A percentile compares a stretch with the other conserved stretches of the same genome.
Evolutionary conservation across 2,113 vertebrate species (phyloP).

Genomic region (Nannospalax galili): DNA sequence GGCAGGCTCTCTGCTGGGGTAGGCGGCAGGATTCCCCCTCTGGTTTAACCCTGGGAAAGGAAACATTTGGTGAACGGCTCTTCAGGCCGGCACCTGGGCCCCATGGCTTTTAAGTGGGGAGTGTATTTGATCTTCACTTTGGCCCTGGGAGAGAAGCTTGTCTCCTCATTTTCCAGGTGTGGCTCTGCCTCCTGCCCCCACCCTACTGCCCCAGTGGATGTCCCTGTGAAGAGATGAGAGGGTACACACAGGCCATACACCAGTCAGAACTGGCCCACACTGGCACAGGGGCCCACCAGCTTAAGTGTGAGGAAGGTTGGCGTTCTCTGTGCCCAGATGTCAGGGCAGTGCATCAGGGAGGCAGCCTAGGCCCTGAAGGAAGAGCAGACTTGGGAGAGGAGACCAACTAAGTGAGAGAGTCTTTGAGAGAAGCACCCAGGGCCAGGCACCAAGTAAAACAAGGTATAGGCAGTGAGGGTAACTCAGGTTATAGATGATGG

Average conservation of each 20-base stretch:
- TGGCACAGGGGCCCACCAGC: neutral
- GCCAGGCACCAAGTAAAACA: neutral
- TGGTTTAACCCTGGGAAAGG: neutral
- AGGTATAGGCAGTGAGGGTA: neutral
- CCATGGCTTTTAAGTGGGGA: fast-evolving
- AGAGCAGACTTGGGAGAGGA: neutral
- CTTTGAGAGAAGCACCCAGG: neutral
- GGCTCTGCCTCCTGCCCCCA: neutral
- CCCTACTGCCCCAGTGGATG: neutral
- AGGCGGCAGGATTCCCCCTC: neutral
- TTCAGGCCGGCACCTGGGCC: neutral
- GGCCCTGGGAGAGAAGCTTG: neutral
- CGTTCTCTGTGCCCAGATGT: neutral
- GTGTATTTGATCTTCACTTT: neutral
- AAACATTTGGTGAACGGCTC: neutral
- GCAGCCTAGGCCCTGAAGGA: neutral
- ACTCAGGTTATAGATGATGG: fast-evolving
- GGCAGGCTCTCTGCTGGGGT: neutral
- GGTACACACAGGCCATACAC: neutral
- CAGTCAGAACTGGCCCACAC: neutral
- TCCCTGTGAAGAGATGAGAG: fast-evolving
- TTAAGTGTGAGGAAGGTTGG: fast-evolving
- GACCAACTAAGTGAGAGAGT: neutral
- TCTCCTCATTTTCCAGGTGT: neutral
- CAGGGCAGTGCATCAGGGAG: fast-evolving